phyloP scores from a whole-genome alignment of 2,113 vertebrate species.

The Serinus canaria region DNA sequence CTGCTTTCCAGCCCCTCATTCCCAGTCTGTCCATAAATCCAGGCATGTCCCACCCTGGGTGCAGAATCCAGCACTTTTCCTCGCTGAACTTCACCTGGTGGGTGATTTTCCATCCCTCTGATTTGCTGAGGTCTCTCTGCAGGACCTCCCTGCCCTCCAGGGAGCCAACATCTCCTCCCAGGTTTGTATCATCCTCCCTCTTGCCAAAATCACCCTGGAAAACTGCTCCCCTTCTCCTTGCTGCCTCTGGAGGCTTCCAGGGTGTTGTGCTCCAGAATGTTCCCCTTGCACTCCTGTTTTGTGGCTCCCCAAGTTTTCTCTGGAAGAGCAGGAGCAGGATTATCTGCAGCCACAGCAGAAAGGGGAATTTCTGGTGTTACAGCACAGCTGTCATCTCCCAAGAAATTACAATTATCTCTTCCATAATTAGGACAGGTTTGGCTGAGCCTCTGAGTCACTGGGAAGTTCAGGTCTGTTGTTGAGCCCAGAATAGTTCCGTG shows the following conservation, averaged over 20 bases:
- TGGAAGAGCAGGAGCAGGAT: neutral
- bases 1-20: neutral
- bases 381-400: neutral
- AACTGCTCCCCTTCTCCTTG: neutral
- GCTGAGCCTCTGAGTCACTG: neutral
- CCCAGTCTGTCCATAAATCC: neutral
- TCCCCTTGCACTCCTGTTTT: fast-evolving
- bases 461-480: neutral
- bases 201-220: neutral
- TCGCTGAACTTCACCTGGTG: fast-evolving
- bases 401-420: slow-evolving; percentile 4
- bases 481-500: neutral
- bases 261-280: fast-evolving
- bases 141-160: neutral
- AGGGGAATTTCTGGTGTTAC: neutral
- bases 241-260: neutral
- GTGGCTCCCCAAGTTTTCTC: neutral
- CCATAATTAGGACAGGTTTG: slow-evolving; percentile 8
- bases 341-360: neutral
- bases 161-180: neutral
- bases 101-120: neutral
- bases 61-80: neutral
- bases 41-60: fast-evolving
- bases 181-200: neutral
- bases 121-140: neutral